These are phyloP conservation scores for Azemiops feae DNA, from an alignment of 2,113 vertebrate species.

Conservation along the genomic window DNA sequence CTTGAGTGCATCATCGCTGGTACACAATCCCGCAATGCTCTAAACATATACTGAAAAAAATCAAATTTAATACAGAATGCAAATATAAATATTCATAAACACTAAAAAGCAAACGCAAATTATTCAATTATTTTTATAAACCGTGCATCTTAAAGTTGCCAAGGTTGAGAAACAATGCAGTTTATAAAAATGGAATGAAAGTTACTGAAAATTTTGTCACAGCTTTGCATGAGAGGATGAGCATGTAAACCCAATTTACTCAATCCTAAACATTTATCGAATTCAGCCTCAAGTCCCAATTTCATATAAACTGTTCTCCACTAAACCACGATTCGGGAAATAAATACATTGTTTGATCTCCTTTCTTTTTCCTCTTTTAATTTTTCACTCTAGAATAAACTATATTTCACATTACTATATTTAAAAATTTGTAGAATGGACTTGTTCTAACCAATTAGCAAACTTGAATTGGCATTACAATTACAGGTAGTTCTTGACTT, in stretches of 20 bases:
- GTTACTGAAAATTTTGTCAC: neutral
- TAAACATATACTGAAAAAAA: constrained; percentile 92
- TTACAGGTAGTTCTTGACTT: neutral
- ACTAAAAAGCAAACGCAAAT: neutral
- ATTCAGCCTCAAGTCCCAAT: neutral
- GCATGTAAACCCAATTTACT: neutral
- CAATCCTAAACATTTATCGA: neutral
- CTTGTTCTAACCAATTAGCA: neutral
- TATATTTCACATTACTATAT: neutral
- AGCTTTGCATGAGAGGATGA: neutral
- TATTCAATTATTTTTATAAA: neutral
- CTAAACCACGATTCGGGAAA: neutral
- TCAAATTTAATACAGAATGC: neutral
- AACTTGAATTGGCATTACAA: neutral
- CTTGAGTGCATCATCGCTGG: constrained; percentile 89
- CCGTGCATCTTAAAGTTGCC: neutral
- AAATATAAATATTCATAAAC: neutral
- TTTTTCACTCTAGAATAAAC: neutral
- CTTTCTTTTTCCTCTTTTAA: neutral
- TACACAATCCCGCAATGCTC: constrained; percentile 90
- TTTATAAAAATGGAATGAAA: neutral
- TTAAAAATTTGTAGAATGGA: neutral
- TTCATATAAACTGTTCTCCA: neutral
- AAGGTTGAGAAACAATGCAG: neutral
- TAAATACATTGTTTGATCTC: neutral